A percentile compares a stretch with the other conserved stretches of the same genome.
These are phyloP conservation scores for Mimas tiliae DNA, from an alignment of 2,888 invertebrate species.

Conservation along the genomic window DNA sequence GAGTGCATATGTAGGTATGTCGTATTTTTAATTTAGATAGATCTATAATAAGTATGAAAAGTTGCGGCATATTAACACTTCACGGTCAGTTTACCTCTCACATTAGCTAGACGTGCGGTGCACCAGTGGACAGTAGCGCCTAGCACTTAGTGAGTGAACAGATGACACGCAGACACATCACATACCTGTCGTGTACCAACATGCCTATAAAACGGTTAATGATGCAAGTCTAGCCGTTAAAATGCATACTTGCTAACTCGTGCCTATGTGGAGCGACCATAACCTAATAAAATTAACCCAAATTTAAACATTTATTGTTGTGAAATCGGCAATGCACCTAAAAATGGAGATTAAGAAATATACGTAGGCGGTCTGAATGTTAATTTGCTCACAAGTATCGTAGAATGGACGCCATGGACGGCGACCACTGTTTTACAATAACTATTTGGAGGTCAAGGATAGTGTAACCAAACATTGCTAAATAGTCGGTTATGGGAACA, in stretches of 20 bases:
- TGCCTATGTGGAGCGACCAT: slow-evolving; percentile 34
- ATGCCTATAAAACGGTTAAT: slow-evolving; percentile 45
- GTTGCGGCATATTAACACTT: not conserved
- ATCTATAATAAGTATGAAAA: not conserved
- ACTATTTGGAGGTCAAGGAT: slow-evolving; percentile 30
- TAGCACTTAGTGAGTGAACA: not conserved
- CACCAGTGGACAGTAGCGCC: not conserved
- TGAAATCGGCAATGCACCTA: slow-evolving; percentile 29
- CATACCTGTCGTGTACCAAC: slow-evolving; percentile 32
- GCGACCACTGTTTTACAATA: slow-evolving; percentile 19
- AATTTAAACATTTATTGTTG: slow-evolving; percentile 29
- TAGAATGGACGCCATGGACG: not conserved
- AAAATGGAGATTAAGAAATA: slow-evolving; percentile 30
- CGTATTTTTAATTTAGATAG: not conserved
- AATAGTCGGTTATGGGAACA: slow-evolving; percentile 27
- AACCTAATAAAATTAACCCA: slow-evolving; percentile 35
- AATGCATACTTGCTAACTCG: slow-evolving; percentile 44
- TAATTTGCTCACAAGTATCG: slow-evolving; percentile 5
- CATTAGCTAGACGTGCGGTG: too few species aligned
- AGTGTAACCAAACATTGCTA: slow-evolving; percentile 28
- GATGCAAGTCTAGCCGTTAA: slow-evolving; percentile 47
- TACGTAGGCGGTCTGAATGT: slow-evolving; percentile 28
- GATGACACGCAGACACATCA: slow-evolving; percentile 38
- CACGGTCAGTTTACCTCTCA: not conserved
- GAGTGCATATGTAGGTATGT: not conserved